phyloP scores from a whole-genome alignment of 92 coral and sea anemone species.

The Virgularia gustaviana region DNA sequence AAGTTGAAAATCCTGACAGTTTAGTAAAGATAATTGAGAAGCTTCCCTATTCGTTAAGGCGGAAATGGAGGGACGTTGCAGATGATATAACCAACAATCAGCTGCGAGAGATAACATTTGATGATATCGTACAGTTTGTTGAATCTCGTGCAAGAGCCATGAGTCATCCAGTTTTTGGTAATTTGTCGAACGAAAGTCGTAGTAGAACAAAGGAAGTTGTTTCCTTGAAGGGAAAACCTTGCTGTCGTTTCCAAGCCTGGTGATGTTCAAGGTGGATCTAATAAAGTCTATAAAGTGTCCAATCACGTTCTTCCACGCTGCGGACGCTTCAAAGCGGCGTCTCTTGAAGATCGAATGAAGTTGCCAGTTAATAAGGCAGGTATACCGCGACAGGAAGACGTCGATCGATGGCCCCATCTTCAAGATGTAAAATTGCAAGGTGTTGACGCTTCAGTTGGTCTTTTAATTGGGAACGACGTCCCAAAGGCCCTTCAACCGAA shows the following conservation, averaged over 20 bases:
- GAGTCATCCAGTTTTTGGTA: slow-evolving; percentile 13
- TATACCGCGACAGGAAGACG: slow-evolving; percentile 57
- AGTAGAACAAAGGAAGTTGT: background rate
- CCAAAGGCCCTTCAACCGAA: slow-evolving; percentile 39
- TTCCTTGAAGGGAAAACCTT: background rate
- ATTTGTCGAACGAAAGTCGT: background rate
- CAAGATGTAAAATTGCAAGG: slow-evolving; percentile 48
- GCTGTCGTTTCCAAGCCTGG: background rate
- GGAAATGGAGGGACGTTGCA: slow-evolving; percentile 44
- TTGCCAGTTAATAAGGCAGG: background rate
- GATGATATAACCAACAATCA: background rate
- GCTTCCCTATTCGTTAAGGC: slow-evolving; percentile 41
- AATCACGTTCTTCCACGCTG: slow-evolving; percentile 3
- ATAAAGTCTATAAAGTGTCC: background rate
- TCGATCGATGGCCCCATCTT: too few relatives aligned
- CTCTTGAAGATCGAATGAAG: slow-evolving; percentile 33
- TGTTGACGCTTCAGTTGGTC: slow-evolving; percentile 42
- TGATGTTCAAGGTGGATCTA: background rate
- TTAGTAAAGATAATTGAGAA: slow-evolving; percentile 47
- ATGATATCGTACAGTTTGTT: background rate
- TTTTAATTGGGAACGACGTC: slow-evolving; percentile 55
- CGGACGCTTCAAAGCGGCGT: background rate
- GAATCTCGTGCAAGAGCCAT: background rate
- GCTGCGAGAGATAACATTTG: background rate
- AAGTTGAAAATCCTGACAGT: slow-evolving; percentile 50